Percentiles rank a stretch among this genome's conserved stretches.
These are phyloP conservation scores for Eupeodes corollae DNA, from an alignment of 1,140 invertebrate species.

Conservation along the genomic window DNA sequence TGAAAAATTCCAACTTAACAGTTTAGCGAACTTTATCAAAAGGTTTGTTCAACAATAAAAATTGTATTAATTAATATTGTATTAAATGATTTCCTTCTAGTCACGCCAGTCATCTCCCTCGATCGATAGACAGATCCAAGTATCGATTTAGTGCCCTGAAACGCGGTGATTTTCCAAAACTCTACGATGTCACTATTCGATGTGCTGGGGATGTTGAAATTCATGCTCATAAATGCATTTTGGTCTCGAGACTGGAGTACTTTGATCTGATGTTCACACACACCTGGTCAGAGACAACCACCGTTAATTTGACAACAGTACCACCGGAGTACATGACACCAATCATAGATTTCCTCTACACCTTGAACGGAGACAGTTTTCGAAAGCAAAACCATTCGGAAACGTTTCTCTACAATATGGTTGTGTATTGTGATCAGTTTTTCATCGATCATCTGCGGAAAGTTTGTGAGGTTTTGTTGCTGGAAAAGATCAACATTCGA, in stretches of 20 bases:
- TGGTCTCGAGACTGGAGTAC: constrained; percentile 56
- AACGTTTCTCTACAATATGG: constrained; percentile 45
- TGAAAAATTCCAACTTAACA: constrained; percentile 13
- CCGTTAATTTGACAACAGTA: constrained; percentile 23
- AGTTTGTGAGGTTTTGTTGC: constrained; percentile 47
- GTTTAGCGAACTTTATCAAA: constrained; percentile 12
- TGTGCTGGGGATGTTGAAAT: constrained; percentile 44
- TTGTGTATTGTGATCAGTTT: constrained; percentile 54
- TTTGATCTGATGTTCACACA: constrained; percentile 57
- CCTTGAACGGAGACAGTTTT: constrained; percentile 41
- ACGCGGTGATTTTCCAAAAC: constrained; percentile 35
- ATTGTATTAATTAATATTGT: not conserved
- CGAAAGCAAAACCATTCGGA: constrained; percentile 40
- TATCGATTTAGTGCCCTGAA: constrained; percentile 16
- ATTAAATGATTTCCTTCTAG: not conserved
- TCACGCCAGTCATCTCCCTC: constrained; percentile 3
- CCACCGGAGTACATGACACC: constrained; percentile 39
- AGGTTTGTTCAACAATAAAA: constrained; percentile 3
- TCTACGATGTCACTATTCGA: constrained; percentile 47
- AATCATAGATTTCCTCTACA: constrained; percentile 52
- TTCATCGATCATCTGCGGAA: constrained; percentile 49
- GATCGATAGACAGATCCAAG: constrained; percentile 6
- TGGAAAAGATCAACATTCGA: constrained; percentile 46
- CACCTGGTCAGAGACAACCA: constrained; percentile 50
- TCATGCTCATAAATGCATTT: constrained; percentile 56